Evolutionary conservation across 2,888 invertebrate genomes (phyloP).

Genomic region (Himalopsyche japonica): DNA sequence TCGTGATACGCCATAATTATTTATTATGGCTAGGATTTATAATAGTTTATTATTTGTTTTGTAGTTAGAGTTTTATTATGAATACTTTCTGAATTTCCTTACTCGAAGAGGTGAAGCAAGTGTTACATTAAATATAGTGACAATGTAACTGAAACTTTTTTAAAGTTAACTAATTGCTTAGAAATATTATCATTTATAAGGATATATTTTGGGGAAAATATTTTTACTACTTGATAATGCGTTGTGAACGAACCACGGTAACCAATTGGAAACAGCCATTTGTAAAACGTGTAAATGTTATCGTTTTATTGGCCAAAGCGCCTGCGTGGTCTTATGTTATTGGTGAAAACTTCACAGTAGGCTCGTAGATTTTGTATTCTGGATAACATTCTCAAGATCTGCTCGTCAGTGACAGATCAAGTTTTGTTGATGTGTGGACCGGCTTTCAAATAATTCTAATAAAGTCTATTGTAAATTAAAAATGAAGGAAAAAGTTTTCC

Average conservation of each 20-base stretch:
- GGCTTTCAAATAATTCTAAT: not conserved
- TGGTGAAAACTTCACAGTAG: slow-evolving; percentile 14
- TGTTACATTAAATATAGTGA: too few species aligned
- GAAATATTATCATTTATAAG: too few species aligned
- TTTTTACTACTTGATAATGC: not conserved
- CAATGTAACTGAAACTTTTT: too few species aligned
- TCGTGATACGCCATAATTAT: too few species aligned
- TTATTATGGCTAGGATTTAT: too few species aligned
- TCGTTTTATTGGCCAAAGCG: slow-evolving; percentile 24
- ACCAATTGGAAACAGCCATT: slow-evolving; percentile 31
- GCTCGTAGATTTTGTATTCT: not conserved
- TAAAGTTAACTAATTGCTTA: too few species aligned
- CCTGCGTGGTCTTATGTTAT: slow-evolving; percentile 29
- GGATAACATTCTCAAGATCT: not conserved
- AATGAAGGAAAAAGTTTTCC: slow-evolving; percentile 54
- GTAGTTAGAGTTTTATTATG: too few species aligned
- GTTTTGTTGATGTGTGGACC: not conserved
- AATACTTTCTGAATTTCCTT: too few species aligned
- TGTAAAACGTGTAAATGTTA: slow-evolving; percentile 20
- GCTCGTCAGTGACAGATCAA: not conserved
- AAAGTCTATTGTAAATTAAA: not conserved
- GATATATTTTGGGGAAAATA: too few species aligned
- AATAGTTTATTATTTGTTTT: too few species aligned
- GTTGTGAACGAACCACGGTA: not conserved
- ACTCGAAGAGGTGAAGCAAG: too few species aligned